Evolutionary conservation across 2,888 invertebrate species (phyloP), one percentile per base, ranked within the genome.

Genomic region (Agrochola lychnidis): DNA sequence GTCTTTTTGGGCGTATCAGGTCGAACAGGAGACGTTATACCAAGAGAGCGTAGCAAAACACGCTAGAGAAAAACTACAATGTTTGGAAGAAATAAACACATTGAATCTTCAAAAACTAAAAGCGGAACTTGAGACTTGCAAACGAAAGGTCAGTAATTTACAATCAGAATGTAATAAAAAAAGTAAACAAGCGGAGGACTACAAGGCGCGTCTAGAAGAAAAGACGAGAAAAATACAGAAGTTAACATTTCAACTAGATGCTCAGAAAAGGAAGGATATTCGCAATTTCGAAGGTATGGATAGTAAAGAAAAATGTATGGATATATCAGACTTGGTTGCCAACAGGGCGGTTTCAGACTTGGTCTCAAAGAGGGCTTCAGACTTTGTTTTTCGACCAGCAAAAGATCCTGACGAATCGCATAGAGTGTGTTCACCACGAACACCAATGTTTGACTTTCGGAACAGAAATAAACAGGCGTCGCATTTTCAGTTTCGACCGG

Each of bases 1-100:
- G 94, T 96, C 96, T 2, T 97, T 97, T 89, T 97, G 97, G 97
- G 96, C 97, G 2, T 97, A 97, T 87, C 97, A 97, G 93, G 93
- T 97, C 2, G 96, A 97, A 90, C 97, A 97, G 88, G 97, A 97
- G 85, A 96, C 97, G 4, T 88, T 95, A 76, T 97, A 96, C 82
- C 97, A 97, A 85, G 97, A 97, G 88, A 95, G 92, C 80, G 89
- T 97, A 66, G 96, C 96, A 5, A 97, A 96, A 87, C 96, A 97
- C 82, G 91, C 94, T 0, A 92, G 93, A 83, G 97, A 97, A 76
- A 96, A 96, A 89, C 89, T 96, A 22, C 94, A 96, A 81, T 94
- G 95, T 88, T 90, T 95, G 87, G 97, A 97, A 87, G 97, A 97
- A 92, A 92, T 95, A 48, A 96, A 96, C 86, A 93, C 89, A 7